These are phyloP conservation scores for Epirrita christyi DNA, from an alignment of 2,888 invertebrate species.

Conservation along the genomic window DNA sequence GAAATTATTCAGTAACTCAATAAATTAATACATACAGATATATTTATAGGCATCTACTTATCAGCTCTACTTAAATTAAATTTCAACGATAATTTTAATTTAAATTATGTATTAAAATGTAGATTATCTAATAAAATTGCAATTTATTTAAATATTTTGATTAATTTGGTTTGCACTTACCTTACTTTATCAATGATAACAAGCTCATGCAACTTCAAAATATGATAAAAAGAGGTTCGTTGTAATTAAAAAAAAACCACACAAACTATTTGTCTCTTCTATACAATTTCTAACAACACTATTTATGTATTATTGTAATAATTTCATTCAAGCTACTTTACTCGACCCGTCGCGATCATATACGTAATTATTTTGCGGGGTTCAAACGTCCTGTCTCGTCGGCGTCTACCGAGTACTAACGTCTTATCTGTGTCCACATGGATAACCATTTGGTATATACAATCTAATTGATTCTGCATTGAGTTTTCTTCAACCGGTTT, in stretches of 20 bases:
- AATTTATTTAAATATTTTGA: too few species aligned
- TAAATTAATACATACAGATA: neutral
- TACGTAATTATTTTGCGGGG: neutral
- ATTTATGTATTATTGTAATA: neutral
- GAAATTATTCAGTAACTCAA: neutral
- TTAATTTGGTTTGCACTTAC: slow-evolving; percentile 9
- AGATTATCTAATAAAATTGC: too few species aligned
- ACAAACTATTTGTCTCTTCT: too few species aligned
- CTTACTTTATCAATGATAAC: slow-evolving; percentile 29
- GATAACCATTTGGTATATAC: neutral
- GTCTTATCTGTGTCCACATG: slow-evolving; percentile 26
- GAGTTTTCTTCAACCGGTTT: slow-evolving; percentile 1
- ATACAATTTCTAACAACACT: too few species aligned
- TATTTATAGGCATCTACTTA: neutral
- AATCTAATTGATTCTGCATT: slow-evolving; percentile 27
- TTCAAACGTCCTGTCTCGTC: slow-evolving; percentile 11
- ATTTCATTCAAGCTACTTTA: slow-evolving; percentile 7
- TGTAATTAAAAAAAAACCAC: too few species aligned
- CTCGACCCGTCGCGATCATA: slow-evolving; percentile 2
- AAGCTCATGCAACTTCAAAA: slow-evolving; percentile 18
- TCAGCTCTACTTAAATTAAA: neutral
- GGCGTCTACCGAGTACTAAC: slow-evolving; percentile 12
- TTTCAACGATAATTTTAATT: neutral
- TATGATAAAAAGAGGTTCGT: slow-evolving; percentile 5
- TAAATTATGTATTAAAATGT: too few species aligned